Evolutionary conservation across 2,113 vertebrate genomes (phyloP).

Genomic region (Gallinago undulata): DNA sequence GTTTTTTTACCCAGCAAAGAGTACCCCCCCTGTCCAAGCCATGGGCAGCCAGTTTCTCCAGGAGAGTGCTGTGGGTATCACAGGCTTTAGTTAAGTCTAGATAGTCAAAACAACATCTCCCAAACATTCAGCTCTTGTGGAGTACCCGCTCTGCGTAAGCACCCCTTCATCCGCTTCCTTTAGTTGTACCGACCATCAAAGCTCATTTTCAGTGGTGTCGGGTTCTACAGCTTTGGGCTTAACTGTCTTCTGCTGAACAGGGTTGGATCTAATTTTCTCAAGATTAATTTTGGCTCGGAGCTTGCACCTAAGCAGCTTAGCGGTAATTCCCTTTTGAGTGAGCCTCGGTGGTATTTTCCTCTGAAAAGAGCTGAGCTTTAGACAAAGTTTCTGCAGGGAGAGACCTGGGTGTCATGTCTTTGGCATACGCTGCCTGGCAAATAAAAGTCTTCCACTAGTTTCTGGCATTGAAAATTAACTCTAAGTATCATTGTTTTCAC

Average conservation of each 20-base stretch:
- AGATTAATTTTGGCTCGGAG: background rate
- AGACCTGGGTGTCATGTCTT: background rate
- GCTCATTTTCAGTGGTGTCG: background rate
- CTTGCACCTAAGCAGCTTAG: background rate
- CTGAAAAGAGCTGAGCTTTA: background rate
- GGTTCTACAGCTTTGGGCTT: background rate
- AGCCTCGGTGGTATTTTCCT: background rate
- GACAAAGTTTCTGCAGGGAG: background rate
- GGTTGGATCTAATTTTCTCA: background rate
- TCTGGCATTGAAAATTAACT: background rate
- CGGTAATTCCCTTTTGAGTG: background rate
- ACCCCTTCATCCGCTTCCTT: rapidly evolving
- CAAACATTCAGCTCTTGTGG: rapidly evolving
- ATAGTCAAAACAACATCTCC: background rate
- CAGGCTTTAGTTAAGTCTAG: background rate
- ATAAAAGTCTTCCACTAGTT: background rate
- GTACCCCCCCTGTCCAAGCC: background rate
- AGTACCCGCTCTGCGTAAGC: background rate
- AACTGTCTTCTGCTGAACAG: background rate
- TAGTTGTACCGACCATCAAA: rapidly evolving
- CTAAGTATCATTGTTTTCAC: background rate
- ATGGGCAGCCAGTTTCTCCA: background rate
- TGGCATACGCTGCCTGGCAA: background rate
- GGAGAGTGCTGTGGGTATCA: background rate
- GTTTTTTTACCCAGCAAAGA: background rate